phyloP scores from a whole-genome alignment of 2,797 vertebrate genomes.

The Morus bassanus region DNA sequence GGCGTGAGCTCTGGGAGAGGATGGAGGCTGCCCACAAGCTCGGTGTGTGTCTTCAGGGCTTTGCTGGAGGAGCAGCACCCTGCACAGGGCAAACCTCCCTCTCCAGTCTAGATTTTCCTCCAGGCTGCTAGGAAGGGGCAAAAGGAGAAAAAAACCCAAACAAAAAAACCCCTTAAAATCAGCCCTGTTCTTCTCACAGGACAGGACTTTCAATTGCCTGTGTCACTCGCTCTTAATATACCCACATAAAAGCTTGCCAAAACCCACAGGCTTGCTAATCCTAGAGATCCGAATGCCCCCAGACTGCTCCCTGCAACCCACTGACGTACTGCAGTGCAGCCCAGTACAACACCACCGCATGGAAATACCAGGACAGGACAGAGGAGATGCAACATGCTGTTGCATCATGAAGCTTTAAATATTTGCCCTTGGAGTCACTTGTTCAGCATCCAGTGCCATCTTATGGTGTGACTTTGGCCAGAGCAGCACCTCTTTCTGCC shows the following conservation, averaged over 20 bases:
- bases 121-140: background rate
- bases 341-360: fast-evolving
- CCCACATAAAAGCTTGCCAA: background rate
- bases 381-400: fast-evolving
- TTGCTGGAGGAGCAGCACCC: background rate
- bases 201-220: background rate
- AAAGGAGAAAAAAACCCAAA: background rate
- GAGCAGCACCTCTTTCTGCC: background rate
- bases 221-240: background rate
- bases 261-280: background rate
- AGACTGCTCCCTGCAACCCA: background rate
- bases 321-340: background rate
- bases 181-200: background rate
- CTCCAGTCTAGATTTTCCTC: background rate
- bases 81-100: background rate
- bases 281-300: background rate
- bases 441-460: background rate
- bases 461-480: background rate
- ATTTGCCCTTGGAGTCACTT: background rate
- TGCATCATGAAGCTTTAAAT: background rate
- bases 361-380: background rate
- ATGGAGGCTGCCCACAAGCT: background rate
- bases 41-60: background rate
- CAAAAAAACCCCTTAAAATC: background rate
- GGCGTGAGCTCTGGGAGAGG: background rate